Percentiles rank a stretch among this genome's conserved stretches.
These are phyloP conservation scores for Pogonognathellus flavescens DNA, from an alignment of 1,140 invertebrate species.

Conservation along the genomic window DNA sequence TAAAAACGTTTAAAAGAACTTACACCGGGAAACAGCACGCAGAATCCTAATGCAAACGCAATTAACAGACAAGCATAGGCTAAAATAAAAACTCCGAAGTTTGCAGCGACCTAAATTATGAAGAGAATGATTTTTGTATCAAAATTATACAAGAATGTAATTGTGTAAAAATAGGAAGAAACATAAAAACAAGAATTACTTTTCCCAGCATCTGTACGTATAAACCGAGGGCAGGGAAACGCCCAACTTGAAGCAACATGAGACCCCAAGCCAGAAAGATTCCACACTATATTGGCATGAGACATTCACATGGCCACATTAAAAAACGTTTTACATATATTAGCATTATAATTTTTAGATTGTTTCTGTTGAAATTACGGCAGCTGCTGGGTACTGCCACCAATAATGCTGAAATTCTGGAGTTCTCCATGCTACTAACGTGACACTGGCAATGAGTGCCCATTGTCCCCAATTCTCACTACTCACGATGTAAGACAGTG, in stretches of 20 bases:
- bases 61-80: slow-evolving; percentile 85
- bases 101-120: slow-evolving; percentile 76
- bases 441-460: slow-evolving; percentile 79
- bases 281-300: slow-evolving; percentile 71
- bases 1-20: not conserved
- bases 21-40: slow-evolving; percentile 66
- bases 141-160: no score
- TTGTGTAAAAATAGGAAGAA: no score
- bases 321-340: no score
- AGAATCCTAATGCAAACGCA: slow-evolving; percentile 75
- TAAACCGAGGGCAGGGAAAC: slow-evolving; percentile 86
- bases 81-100: slow-evolving; percentile 85
- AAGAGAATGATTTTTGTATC: not conserved
- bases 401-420: slow-evolving; percentile 16
- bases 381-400: slow-evolving; percentile 88
- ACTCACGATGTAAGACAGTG: slow-evolving; percentile 59
- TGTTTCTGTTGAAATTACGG: slow-evolving; percentile 70
- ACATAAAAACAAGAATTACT: slow-evolving; percentile 34
- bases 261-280: slow-evolving; percentile 85
- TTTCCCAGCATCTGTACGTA: slow-evolving; percentile 89
- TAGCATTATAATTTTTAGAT: not conserved
- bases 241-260: slow-evolving; percentile 85
- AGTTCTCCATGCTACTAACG: slow-evolving; percentile 56
- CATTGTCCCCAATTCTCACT: slow-evolving; percentile 85
- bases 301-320: not conserved